phyloP scores from a whole-genome alignment of 2,888 invertebrate species.

The Pasiphila rectangulata region DNA sequence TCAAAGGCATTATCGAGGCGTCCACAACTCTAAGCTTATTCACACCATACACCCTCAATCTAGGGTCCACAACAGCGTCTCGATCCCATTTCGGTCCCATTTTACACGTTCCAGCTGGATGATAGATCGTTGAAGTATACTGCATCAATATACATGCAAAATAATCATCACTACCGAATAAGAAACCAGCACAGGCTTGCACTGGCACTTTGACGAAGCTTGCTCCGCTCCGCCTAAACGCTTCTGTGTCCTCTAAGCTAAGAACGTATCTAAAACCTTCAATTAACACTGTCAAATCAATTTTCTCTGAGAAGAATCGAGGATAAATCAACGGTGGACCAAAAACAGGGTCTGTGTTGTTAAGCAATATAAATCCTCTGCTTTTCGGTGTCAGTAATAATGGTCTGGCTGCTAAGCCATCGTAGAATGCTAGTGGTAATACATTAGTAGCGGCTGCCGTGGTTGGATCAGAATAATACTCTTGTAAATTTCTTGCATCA shows the following conservation, averaged over 20 bases:
- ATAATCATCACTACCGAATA: conserved; percentile 84
- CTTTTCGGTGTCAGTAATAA: conserved; percentile 83
- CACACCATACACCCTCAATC: conserved; percentile 83
- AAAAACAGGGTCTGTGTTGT: conserved; percentile 85
- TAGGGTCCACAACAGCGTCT: conserved; percentile 84
- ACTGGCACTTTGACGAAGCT: conserved; percentile 77
- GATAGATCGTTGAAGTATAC: conserved; percentile 86
- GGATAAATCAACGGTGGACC: conserved; percentile 88
- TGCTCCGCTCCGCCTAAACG: conserved; percentile 81
- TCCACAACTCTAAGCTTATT: conserved; percentile 84
- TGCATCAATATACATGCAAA: conserved; percentile 83
- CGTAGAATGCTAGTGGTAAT: conserved; percentile 82
- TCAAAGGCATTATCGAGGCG: conserved; percentile 84
- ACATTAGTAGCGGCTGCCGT: conserved; percentile 68
- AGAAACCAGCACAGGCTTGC: conserved; percentile 78
- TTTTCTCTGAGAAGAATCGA: conserved; percentile 83
- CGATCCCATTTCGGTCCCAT: conserved; percentile 84
- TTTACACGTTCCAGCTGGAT: conserved; percentile 85
- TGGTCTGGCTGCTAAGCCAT: conserved; percentile 82
- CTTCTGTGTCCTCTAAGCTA: conserved; percentile 80
- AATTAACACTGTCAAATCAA: conserved; percentile 83
- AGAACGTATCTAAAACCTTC: conserved; percentile 82
- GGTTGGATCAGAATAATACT: conserved; percentile 81
- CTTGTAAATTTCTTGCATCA: conserved; percentile 79
- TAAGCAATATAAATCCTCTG: conserved; percentile 82